Evolutionary conservation across 1,140 invertebrate genomes (phyloP).

Genomic region (Pristionchus pacificus): DNA sequence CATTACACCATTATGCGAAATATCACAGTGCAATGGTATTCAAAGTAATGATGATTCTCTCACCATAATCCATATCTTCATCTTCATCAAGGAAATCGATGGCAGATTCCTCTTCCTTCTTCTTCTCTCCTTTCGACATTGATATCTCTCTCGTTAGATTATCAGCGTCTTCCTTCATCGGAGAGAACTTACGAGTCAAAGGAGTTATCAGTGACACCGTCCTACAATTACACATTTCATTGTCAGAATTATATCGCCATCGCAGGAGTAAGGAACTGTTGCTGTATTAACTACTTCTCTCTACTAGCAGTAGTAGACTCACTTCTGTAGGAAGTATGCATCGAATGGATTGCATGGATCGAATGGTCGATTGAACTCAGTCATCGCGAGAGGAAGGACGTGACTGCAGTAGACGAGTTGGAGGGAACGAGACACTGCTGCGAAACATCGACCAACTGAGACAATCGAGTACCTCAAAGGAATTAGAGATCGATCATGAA

Average conservation of each 20-base stretch:
- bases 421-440: constrained; percentile 26
- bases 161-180: constrained; percentile 18
- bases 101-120: background rate
- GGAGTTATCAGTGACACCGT: constrained; percentile 16
- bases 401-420: constrained; percentile 40
- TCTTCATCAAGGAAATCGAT: background rate
- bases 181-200: constrained; percentile 27
- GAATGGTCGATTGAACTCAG: constrained; percentile 6
- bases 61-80: background rate
- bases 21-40: no score
- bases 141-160: constrained; percentile 1
- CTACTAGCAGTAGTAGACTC: background rate
- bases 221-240: background rate
- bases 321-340: background rate
- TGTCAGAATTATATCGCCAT: constrained; percentile 11
- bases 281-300: constrained; percentile 17
- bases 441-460: background rate
- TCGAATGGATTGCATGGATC: constrained; percentile 12
- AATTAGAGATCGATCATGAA: no score
- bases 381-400: constrained; percentile 13
- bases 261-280: constrained; percentile 18
- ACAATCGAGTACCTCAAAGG: constrained; percentile 26
- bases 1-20: background rate
- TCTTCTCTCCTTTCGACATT: background rate
- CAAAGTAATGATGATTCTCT: background rate